Base-by-base conservation (phyloP, 2,888 invertebrate genomes). In the Leptinotarsa tumamoca region DNA sequence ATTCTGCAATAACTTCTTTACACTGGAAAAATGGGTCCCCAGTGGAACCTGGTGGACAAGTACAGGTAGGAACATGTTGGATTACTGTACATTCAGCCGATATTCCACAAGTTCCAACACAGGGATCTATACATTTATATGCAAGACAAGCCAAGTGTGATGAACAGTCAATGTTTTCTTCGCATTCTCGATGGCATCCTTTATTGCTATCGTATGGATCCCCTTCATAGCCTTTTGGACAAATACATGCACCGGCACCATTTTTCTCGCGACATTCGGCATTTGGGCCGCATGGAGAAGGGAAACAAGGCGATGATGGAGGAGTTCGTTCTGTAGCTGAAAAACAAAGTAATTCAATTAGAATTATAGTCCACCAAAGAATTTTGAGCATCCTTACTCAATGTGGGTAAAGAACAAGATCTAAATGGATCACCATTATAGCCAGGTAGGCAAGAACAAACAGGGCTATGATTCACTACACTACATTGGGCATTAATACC, bases 11-110 rank as follows among this genome's bases (percentile, higher is more conserved):
- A 70, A 92, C 89, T 86, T 91, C 91, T 84, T 90, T 91, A 84
- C 94, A 95, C 84, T 93, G 92, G 89, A 93, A 94, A 90, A 95
- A 95, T 77, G 96, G 95, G 90, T 96, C 95, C 68, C 96, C 95
- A 3, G 94, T 93, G 83, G 91, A 95, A 27, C 94, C 95, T 73
- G 90, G 89, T 67, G 94, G 94, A 85, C 95, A 96, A 10, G 91
- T 91, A 83, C 95, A 95, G 33, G 93, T 91, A 21, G 96, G 95
- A 68, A 96, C 92, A 85, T 96, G 95, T 80, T 94, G 93, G 81
- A 93, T 92, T 2, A 95, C 95, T 14, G 90, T 91, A 84, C 96
- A 96, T 84, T 94, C 92, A 10, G 96, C 95, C 80, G 93, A 91
- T 68, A 91, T 91, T 17, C 96, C 96, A 86, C 97, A 97, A 23